Percentiles rank a stretch among this genome's conserved stretches.
phyloP scores from a whole-genome alignment of 2,797 vertebrate genomes.

The Brachyalestes nurse region DNA sequence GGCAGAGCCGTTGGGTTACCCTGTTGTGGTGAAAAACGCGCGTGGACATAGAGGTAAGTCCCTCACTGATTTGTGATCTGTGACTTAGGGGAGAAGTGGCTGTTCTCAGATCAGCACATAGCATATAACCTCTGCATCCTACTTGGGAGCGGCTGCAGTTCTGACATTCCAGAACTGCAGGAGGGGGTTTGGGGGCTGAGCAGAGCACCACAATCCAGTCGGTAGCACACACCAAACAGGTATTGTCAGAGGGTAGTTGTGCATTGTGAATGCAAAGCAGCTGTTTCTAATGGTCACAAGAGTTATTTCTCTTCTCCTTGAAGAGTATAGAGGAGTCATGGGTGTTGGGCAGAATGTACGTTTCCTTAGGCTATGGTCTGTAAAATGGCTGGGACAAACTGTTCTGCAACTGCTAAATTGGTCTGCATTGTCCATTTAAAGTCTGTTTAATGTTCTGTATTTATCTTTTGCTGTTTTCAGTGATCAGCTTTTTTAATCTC shows the following conservation, averaged over 20 bases:
- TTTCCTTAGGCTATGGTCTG: background rate
- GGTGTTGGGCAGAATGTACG: background rate
- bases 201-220: background rate
- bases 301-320: background rate
- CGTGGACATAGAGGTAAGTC: slow-evolving; percentile 89
- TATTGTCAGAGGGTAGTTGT: background rate
- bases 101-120: background rate
- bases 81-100: background rate
- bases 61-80: slow-evolving; percentile 4
- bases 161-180: slow-evolving; percentile 29
- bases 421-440: background rate
- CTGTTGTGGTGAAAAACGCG: slow-evolving; percentile 92
- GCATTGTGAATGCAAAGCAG: slow-evolving; percentile 8
- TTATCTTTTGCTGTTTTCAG: background rate
- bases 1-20: slow-evolving; percentile 90
- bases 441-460: background rate
- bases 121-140: background rate
- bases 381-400: background rate
- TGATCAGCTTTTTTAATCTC: background rate
- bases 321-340: background rate
- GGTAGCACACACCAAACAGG: background rate
- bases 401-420: background rate
- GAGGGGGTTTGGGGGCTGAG: background rate
- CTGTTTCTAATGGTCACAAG: background rate
- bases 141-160: background rate